A percentile compares a stretch with the other conserved stretches of the same genome.
These are phyloP conservation scores for Pseudococcus viburni DNA, from an alignment of 2,888 invertebrate species.

Conservation along the genomic window DNA sequence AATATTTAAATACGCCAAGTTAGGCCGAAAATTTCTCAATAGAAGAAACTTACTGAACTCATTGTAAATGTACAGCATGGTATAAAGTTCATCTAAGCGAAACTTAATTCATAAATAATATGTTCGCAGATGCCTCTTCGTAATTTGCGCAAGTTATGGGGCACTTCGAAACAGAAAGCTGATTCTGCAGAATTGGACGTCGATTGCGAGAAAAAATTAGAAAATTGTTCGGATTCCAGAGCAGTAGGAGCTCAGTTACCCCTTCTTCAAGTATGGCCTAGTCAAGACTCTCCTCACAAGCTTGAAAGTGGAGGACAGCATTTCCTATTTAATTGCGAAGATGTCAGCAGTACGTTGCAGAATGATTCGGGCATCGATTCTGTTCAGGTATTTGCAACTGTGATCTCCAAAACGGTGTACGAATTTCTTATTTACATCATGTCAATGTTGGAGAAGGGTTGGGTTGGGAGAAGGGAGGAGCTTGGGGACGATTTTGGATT, in stretches of 20 bases:
- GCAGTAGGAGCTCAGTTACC: slow-evolving; percentile 69
- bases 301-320: slow-evolving; percentile 77
- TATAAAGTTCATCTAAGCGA: background rate
- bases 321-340: slow-evolving; percentile 77
- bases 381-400: slow-evolving; percentile 75
- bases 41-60: no score
- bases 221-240: slow-evolving; percentile 31
- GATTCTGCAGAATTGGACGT: slow-evolving; percentile 49
- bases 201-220: slow-evolving; percentile 55
- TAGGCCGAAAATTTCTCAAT: no score
- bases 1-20: no score
- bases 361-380: slow-evolving; percentile 82
- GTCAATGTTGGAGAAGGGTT: no score
- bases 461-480: no score
- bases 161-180: slow-evolving; percentile 60
- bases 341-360: slow-evolving; percentile 68
- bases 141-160: slow-evolving; percentile 65
- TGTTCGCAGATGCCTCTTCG: slow-evolving; percentile 66
- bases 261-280: slow-evolving; percentile 79
- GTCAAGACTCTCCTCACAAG: slow-evolving; percentile 79
- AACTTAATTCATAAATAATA: background rate
- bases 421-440: no score
- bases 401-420: no score
- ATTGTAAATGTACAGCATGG: background rate
- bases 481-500: no score